These are phyloP conservation scores for Eupithecia dodoneata DNA, from an alignment of 2,888 invertebrate species.

Conservation along the genomic window DNA sequence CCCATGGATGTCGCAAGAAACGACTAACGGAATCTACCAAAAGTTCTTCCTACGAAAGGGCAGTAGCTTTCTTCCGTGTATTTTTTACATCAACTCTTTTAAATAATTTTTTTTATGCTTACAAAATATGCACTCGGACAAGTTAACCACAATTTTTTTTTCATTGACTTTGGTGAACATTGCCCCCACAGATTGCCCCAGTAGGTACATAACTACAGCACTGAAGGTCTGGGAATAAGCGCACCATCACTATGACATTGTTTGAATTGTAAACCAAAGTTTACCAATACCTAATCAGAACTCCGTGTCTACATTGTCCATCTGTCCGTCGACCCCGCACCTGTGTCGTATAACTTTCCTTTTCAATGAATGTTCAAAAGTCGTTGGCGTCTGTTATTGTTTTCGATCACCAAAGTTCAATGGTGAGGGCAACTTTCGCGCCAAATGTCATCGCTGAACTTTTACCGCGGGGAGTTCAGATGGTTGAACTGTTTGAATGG, in stretches of 20 bases:
- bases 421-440: slow-evolving; percentile 52
- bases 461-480: slow-evolving; percentile 30
- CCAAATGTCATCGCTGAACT: slow-evolving; percentile 52
- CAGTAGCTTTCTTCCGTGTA: too few relatives aligned
- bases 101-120: too few relatives aligned
- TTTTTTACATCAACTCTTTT: too few relatives aligned
- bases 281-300: slow-evolving; percentile 11
- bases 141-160: too few relatives aligned
- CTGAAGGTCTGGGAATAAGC: neutral
- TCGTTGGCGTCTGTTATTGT: slow-evolving; percentile 80
- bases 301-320: slow-evolving; percentile 33
- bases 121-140: too few relatives aligned
- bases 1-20: too few relatives aligned
- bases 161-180: too few relatives aligned
- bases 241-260: neutral
- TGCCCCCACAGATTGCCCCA: neutral
- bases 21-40: too few relatives aligned
- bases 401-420: slow-evolving; percentile 77
- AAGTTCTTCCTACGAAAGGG: too few relatives aligned
- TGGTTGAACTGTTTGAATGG: slow-evolving; percentile 25
- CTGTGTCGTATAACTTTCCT: slow-evolving; percentile 72
- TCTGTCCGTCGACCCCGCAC: slow-evolving; percentile 58
- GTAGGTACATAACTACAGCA: neutral
- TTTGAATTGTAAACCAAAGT: neutral
- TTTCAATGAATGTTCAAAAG: slow-evolving; percentile 78